A percentile compares a stretch with the other conserved stretches of the same genome.
These are phyloP conservation scores for Caradrina clavipalpis DNA, from an alignment of 2,888 invertebrate species.

Conservation along the genomic window DNA sequence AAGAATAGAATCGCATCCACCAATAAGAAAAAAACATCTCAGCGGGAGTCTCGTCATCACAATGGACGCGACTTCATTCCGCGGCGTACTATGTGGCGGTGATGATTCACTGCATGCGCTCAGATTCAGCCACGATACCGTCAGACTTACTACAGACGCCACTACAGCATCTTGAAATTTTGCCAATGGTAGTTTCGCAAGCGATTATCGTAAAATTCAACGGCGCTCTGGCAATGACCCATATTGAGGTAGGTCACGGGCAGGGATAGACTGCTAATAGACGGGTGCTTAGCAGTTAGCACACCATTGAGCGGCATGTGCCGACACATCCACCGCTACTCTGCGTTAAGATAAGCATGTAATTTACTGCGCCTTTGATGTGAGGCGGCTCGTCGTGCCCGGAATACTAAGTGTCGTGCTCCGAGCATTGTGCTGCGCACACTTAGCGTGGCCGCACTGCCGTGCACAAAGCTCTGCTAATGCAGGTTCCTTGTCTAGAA, in stretches of 20 bases:
- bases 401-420: slow-evolving; percentile 73
- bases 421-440: slow-evolving; percentile 63
- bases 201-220: slow-evolving; percentile 88
- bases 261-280: slow-evolving; percentile 76
- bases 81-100: slow-evolving; percentile 57
- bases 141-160: slow-evolving; percentile 89
- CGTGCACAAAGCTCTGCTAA: slow-evolving; percentile 72
- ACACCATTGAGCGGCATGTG: slow-evolving; percentile 44
- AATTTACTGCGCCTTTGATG: slow-evolving; percentile 76
- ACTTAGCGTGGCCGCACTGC: slow-evolving; percentile 61
- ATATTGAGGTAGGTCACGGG: slow-evolving; percentile 86
- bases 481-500: slow-evolving; percentile 72
- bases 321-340: slow-evolving; percentile 63
- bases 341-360: slow-evolving; percentile 70
- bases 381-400: slow-evolving; percentile 68
- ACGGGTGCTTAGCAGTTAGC: slow-evolving; percentile 44
- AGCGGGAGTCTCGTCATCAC: slow-evolving; percentile 78
- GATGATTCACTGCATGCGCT: slow-evolving; percentile 78
- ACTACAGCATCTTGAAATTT: slow-evolving; percentile 86
- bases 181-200: slow-evolving; percentile 88
- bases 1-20: slow-evolving; percentile 64
- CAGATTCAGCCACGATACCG: slow-evolving; percentile 70
- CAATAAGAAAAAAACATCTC: slow-evolving; percentile 72
- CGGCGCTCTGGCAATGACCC: slow-evolving; percentile 85
- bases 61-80: slow-evolving; percentile 71